phyloP scores from a whole-genome alignment of 2,888 invertebrate genomes.

The Phlogophora meticulosa region DNA sequence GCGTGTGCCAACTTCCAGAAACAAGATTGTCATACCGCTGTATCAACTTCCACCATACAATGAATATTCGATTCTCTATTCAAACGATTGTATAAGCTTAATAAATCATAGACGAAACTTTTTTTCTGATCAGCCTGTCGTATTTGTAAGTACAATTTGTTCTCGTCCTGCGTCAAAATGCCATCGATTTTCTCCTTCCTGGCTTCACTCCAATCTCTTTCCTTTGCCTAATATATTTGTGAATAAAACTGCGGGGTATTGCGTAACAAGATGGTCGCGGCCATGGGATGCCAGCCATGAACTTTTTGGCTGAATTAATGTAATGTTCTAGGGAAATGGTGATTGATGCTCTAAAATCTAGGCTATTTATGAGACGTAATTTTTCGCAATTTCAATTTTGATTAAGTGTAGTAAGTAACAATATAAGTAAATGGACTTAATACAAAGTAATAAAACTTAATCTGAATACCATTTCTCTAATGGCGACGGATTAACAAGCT shows the following conservation, averaged over 20 bases:
- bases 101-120: slow-evolving; percentile 65
- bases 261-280: slow-evolving; percentile 72
- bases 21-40: slow-evolving; percentile 13
- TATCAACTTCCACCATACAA: slow-evolving; percentile 21
- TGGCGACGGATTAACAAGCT: slow-evolving; percentile 1
- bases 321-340: slow-evolving; percentile 42
- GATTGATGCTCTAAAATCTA: slow-evolving; percentile 50
- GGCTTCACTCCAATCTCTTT: slow-evolving; percentile 85
- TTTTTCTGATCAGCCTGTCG: slow-evolving; percentile 62
- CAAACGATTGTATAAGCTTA: slow-evolving; percentile 43
- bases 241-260: slow-evolving; percentile 75
- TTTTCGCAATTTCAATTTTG: slow-evolving; percentile 7
- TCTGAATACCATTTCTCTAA: slow-evolving; percentile 13
- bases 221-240: slow-evolving; percentile 85
- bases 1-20: slow-evolving; percentile 16
- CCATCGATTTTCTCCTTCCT: slow-evolving; percentile 83
- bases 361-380: slow-evolving; percentile 30
- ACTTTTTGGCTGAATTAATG: slow-evolving; percentile 42
- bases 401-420: slow-evolving; percentile 8
- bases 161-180: slow-evolving; percentile 74
- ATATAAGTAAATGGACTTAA: too few relatives aligned
- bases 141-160: slow-evolving; percentile 68
- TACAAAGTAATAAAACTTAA: too few relatives aligned
- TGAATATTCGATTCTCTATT: slow-evolving; percentile 45
- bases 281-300: slow-evolving; percentile 61